Evolutionary conservation across 2,888 invertebrate genomes (phyloP).

Genomic region (Ichneumoninae sp.): DNA sequence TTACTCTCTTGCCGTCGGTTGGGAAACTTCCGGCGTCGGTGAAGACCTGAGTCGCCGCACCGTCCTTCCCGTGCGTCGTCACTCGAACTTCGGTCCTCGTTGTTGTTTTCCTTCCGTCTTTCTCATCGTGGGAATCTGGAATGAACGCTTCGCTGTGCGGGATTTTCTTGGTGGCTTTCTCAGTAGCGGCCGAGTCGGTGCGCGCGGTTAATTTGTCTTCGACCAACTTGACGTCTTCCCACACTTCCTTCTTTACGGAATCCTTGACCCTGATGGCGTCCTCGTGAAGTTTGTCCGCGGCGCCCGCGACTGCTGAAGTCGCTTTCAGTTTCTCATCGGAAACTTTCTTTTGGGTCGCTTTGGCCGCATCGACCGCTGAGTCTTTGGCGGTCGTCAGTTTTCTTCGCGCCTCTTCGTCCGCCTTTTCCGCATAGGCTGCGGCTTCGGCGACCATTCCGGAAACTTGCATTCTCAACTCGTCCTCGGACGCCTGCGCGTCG

Average conservation of each 20-base stretch:
- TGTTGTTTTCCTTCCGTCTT: conserved; percentile 27
- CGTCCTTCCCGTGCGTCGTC: conserved; percentile 11
- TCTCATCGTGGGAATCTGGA: conserved; percentile 51
- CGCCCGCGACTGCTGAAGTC: conserved; percentile 83
- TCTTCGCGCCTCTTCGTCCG: conserved; percentile 49
- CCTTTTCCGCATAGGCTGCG: conserved; percentile 49
- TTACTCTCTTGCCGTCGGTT: conserved; percentile 21
- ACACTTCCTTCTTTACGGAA: conserved; percentile 83
- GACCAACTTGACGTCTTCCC: conserved; percentile 80
- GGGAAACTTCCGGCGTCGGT: neutral
- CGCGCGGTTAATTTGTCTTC: conserved; percentile 60
- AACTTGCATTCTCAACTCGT: conserved; percentile 53
- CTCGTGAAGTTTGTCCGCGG: conserved; percentile 46
- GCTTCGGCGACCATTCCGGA: conserved; percentile 33
- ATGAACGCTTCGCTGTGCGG: conserved; percentile 45
- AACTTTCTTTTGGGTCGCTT: conserved; percentile 83
- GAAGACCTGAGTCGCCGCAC: conserved; percentile 23
- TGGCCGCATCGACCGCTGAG: conserved; percentile 83
- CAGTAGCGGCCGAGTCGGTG: conserved; percentile 68
- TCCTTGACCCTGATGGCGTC: conserved; percentile 74
- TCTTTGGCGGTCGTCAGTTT: conserved; percentile 55
- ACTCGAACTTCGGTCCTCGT: conserved; percentile 45
- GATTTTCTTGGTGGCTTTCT: conserved; percentile 60
- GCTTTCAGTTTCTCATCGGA: conserved; percentile 85
- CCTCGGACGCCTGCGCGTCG: conserved; percentile 39